These are phyloP conservation scores for Myiagra hebetior DNA, from an alignment of 2,113 vertebrate genomes.

Conservation along the genomic window DNA sequence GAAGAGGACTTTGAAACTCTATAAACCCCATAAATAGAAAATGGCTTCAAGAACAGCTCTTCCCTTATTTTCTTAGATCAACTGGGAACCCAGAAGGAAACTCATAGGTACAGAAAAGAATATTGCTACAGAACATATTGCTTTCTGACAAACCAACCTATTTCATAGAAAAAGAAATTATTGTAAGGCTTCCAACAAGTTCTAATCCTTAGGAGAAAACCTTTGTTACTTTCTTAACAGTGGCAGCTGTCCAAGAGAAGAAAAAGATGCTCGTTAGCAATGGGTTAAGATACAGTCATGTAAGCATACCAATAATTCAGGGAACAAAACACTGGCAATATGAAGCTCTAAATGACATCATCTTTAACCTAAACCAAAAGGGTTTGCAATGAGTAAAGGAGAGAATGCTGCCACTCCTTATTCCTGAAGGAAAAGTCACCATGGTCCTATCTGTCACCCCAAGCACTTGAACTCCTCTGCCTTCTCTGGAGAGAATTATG, in stretches of 20 bases:
- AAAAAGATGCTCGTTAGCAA: neutral
- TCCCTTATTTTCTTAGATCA: neutral
- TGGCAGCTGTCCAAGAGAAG: neutral
- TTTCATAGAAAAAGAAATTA: neutral
- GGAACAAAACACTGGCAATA: neutral
- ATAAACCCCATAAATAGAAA: neutral
- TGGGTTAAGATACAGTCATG: neutral
- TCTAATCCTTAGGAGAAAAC: neutral
- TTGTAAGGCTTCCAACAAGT: neutral
- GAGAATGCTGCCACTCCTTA: neutral
- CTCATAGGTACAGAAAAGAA: neutral
- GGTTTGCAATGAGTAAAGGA: neutral
- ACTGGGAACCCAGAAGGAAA: neutral
- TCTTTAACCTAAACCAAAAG: neutral
- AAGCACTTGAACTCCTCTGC: neutral
- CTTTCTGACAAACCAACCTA: neutral
- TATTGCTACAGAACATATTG: neutral
- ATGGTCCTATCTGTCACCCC: neutral
- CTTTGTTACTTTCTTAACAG: neutral
- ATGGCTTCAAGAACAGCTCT: neutral
- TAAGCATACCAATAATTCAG: neutral
- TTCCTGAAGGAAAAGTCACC: neutral
- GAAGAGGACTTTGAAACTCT: neutral
- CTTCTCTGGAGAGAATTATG: neutral
- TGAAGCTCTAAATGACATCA: constrained; percentile 12